Evolutionary conservation across 2,113 vertebrate species (phyloP), one percentile per base, ranked within the genome.

Genomic region (Hippocampus comes): DNA sequence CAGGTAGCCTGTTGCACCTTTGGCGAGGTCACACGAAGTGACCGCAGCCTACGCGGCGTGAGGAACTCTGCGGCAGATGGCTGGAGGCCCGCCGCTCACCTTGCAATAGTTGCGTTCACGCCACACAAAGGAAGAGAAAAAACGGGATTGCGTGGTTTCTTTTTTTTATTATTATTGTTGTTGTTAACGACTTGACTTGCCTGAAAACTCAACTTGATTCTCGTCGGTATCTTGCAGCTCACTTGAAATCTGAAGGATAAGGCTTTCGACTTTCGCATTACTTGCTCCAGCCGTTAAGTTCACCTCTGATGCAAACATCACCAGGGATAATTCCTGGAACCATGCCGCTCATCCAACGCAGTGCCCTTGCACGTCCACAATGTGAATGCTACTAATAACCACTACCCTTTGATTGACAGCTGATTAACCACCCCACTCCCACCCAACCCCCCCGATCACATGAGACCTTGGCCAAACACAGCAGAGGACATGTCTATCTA

Each of bases 51-150:
- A 75, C 42, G 71, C 67, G 79, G 84, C 6, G 23, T 2, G 72
- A 77, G 23, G 82, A 77, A 78, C 72, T 56, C 66, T 43, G 3
- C 59, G 41, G 77, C 89, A 89, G 87, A 89, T 84, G 85, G 87
- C 82, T 63, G 18, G 64, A 66, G 81, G 78, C 81, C 17, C 60
- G 17, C 12, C 11, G 74, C 73, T 86, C 81, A 86, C 85, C 86
- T 86, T 87, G 76, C 79, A 84, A 84, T 76, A 78, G 73, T 76
- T 57, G 25, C 9, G 49, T 73, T 57, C 7, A 11, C 75, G 70
- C 67, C 80, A 67, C 70, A 41, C 79, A 78, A 81, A 85, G 68
- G 70, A 49, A 49, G 5, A 18, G 20, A 5, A 5, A 20, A 49
- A 4, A 20, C 2, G 5, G 34, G 34, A 38, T 38, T 38, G 34